A percentile compares a stretch with the other conserved stretches of the same genome.
phyloP scores from a whole-genome alignment of 2,113 vertebrate species.

The Brachypteracias leptosomus region DNA sequence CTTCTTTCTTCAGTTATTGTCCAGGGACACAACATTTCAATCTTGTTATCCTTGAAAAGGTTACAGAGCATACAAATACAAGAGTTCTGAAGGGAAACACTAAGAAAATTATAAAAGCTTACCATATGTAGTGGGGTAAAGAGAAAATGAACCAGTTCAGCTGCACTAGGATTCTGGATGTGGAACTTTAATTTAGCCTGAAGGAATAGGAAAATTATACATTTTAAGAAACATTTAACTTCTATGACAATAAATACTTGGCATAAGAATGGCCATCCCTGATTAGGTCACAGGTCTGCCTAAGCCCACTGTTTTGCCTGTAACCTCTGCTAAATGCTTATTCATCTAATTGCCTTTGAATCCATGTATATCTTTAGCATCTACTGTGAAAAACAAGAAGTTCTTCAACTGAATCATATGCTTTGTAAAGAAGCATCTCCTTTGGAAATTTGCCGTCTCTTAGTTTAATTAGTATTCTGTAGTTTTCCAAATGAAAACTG shows the following conservation, averaged over 20 bases:
- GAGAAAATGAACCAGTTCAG: slow-evolving; percentile 92
- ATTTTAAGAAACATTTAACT: neutral
- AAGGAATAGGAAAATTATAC: neutral
- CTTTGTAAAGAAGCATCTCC: neutral
- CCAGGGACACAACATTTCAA: neutral
- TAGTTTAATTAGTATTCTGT: neutral
- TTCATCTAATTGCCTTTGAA: neutral
- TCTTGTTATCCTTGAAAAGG: neutral
- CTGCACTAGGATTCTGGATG: slow-evolving; percentile 94
- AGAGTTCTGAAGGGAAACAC: neutral
- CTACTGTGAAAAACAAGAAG: neutral
- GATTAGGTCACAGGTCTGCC: neutral
- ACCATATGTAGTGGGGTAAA: slow-evolving; percentile 94
- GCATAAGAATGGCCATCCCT: neutral
- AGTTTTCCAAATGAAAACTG: neutral
- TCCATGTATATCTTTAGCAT: neutral
- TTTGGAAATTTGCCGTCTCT: neutral
- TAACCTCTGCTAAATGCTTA: neutral
- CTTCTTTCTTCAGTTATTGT: neutral
- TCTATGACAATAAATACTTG: neutral
- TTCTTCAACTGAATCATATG: neutral
- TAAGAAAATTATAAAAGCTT: slow-evolving; percentile 23
- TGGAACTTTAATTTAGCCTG: slow-evolving; percentile 90
- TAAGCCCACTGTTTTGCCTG: neutral
- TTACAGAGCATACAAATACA: neutral